Conservation (phyloP, 2,797 vertebrate species). For the Anguilla megastoma region DNA sequence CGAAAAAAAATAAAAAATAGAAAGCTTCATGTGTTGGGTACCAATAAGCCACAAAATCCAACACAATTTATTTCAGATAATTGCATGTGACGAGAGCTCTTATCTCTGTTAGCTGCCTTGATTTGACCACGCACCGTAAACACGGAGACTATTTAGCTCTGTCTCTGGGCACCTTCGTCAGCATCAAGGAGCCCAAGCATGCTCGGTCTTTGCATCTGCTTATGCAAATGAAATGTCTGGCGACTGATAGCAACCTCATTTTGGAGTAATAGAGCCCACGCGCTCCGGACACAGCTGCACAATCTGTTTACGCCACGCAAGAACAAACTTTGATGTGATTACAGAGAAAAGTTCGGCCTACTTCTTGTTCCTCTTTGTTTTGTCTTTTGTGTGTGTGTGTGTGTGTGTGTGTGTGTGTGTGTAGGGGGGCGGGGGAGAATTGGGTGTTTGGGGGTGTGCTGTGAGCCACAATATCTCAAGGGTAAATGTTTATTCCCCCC, state of each 20-base stretch:
- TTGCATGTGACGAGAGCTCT: constrained; percentile 14
- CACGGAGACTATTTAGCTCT: constrained; percentile 2
- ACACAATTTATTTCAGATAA: constrained; percentile 8
- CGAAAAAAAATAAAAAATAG: not conserved
- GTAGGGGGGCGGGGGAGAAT: not conserved
- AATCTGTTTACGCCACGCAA: not conserved
- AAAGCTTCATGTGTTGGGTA: not conserved
- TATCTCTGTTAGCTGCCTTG: constrained; percentile 20
- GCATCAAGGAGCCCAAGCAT: not conserved
- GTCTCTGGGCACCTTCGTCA: not conserved
- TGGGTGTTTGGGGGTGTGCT: not conserved
- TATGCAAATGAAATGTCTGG: constrained; percentile 7
- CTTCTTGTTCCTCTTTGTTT: constrained; percentile 19
- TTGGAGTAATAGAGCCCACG: not conserved
- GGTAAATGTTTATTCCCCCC: not conserved
- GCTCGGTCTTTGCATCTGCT: not conserved
- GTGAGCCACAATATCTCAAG: not conserved
- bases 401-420: not conserved
- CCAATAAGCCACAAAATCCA: not conserved
- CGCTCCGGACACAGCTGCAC: constrained; percentile 6
- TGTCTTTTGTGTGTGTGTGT: not conserved
- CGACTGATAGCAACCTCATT: constrained; percentile 21
- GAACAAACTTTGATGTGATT: constrained; percentile 14
- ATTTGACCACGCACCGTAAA: not conserved
- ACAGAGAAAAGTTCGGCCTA: not conserved